phyloP scores from a whole-genome alignment of 2,888 invertebrate genomes.

The Xestobium rufovillosum region DNA sequence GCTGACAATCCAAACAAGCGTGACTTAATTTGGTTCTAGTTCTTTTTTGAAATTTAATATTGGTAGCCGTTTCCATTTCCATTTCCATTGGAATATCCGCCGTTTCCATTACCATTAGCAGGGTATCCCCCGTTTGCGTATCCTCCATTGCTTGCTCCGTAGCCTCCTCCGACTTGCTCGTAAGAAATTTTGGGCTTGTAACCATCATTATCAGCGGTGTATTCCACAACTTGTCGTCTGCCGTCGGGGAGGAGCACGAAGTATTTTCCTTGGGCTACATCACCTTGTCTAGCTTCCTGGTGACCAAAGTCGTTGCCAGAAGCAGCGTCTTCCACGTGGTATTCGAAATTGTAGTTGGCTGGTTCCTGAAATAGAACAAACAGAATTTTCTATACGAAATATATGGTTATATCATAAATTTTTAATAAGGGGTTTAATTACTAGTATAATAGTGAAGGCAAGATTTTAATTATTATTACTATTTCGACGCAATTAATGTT shows the following conservation, averaged over 20 bases:
- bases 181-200: constrained; percentile 60
- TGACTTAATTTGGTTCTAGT: too few species aligned
- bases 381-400: too few species aligned
- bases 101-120: constrained; percentile 18
- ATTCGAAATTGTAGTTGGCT: constrained; percentile 58
- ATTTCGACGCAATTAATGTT: too few species aligned
- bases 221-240: constrained; percentile 57
- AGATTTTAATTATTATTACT: too few species aligned
- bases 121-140: constrained; percentile 16
- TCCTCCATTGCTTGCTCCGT: constrained; percentile 21
- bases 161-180: constrained; percentile 39
- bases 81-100: constrained; percentile 27
- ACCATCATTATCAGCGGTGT: constrained; percentile 57
- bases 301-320: constrained; percentile 66
- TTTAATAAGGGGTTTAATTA: too few species aligned
- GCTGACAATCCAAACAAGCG: too few species aligned
- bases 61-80: too few species aligned
- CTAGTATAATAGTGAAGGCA: too few species aligned
- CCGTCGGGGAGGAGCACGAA: constrained; percentile 62
- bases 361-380: constrained; percentile 33
- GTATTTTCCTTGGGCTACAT: constrained; percentile 62
- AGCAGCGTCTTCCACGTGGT: constrained; percentile 54
- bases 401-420: too few species aligned
- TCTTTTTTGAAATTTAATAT: too few species aligned
- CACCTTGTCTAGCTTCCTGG: constrained; percentile 55